These are phyloP conservation scores for Seladonia tumulorum DNA, from an alignment of 2,888 invertebrate species.

Conservation along the genomic window DNA sequence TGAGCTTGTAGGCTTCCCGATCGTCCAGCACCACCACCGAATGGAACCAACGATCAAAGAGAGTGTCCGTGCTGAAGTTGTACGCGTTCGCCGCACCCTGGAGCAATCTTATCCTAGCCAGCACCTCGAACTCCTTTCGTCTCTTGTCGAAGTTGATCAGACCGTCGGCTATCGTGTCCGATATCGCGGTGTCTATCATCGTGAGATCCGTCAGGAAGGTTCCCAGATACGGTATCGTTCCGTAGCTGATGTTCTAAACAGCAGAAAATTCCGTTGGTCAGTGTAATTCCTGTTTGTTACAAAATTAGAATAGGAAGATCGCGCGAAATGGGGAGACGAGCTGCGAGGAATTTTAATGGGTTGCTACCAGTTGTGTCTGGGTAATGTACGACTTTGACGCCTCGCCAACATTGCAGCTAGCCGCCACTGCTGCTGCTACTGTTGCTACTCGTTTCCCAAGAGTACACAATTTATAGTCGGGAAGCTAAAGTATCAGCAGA, in stretches of 20 bases:
- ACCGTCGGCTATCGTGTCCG: constrained; percentile 92
- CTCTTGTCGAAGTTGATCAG: constrained; percentile 99
- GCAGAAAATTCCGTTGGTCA: neutral
- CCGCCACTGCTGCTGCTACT: too few species aligned
- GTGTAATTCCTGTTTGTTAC: neutral
- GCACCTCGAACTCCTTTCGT: constrained; percentile 98
- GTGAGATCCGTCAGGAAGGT: constrained; percentile 99
- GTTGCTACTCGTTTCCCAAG: neutral
- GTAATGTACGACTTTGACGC: neutral
- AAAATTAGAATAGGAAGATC: neutral
- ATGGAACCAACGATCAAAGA: constrained; percentile 98
- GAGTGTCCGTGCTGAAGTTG: constrained; percentile 92
- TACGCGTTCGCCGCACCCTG: constrained; percentile 98
- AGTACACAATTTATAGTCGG: neutral
- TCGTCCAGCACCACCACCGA: constrained; percentile 96
- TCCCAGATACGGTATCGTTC: constrained; percentile 98
- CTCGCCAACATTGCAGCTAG: neutral
- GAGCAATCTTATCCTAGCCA: constrained; percentile 98
- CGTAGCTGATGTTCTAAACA: constrained; percentile 91
- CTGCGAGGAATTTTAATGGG: neutral
- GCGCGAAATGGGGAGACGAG: neutral
- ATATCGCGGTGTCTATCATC: constrained; percentile 99
- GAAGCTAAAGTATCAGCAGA: neutral
- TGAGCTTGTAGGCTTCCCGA: constrained; percentile 94
- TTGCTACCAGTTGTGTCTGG: neutral